Base-by-base conservation (phyloP, 2,113 vertebrate species). In the Plectropomus leopardus region DNA sequence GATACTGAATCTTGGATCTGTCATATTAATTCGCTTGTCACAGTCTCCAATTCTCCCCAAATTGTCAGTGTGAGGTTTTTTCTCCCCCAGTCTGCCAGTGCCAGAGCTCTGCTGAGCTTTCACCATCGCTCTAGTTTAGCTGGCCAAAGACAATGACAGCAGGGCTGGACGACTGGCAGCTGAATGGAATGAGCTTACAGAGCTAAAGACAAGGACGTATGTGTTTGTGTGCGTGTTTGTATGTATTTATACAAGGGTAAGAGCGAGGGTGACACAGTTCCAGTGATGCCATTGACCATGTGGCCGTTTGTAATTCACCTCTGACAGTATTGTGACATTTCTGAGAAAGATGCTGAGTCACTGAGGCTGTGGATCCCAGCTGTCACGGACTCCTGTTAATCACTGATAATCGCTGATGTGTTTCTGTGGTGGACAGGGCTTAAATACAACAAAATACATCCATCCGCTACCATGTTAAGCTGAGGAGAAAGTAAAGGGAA, bases 271-370 rank as follows among this genome's bases (percentile, higher is more conserved):
- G 47, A 61, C 71, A 67, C 11, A 34, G 45, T 70, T 87, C 82
- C 75, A 91, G 80, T 88, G 83, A 86, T 67, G 76, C 48, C 66
- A 55, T 87, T 93, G 92, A 91, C 72, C 75, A 21, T 30, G 30
- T 67, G 79, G 64, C 60, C 5, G 4, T 77, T 64, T 75, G 75
- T 76, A 69, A 74, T 79, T 83, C 82, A 84, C 84, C 76, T 88
- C 83, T 89, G 68, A 87, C 85, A 78, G 68, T 15, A 30, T 78
- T 60, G 77, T 69, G 54, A 72, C 51, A 66, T 84, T 76, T 80
- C 61, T 78, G 71, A 77, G 81, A 74, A 85, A 85, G 61, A 34
- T 88, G 88, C 90, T 88, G 88, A 89, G 47, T 92, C 80, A 83
- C 58, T 34, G 57, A 78, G 80, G 32, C 59, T 16, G 36, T 53